A percentile compares a stretch with the other conserved stretches of the same genome.
phyloP scores from a whole-genome alignment of 2,888 invertebrate species.

The Pycnomerus fuliginosus region DNA sequence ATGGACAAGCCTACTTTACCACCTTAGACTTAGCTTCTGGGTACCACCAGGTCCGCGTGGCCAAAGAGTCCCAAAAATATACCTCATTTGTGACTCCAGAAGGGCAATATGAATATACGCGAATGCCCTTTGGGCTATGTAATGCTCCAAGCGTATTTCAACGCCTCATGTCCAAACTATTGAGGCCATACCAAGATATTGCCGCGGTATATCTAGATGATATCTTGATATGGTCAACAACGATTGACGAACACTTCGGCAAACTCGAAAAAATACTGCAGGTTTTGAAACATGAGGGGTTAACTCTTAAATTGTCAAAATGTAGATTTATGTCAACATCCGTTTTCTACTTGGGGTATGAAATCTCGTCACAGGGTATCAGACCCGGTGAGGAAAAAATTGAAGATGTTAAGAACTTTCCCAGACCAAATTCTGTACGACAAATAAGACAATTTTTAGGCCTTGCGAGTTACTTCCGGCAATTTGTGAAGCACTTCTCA shows the following conservation, averaged over 20 bases:
- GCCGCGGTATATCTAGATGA: constrained; percentile 18
- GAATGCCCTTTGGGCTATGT: constrained; percentile 18
- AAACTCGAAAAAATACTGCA: constrained; percentile 4
- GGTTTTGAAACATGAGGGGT: constrained; percentile 3
- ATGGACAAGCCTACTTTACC: constrained; percentile 1
- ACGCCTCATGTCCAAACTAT: constrained; percentile 4
- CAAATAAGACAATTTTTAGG: constrained; percentile 26
- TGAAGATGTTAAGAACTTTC: constrained; percentile 29
- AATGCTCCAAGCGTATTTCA: constrained; percentile 16
- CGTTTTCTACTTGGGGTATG: constrained; percentile 10
- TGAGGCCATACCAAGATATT: constrained; percentile 5
- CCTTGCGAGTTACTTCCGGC: constrained; percentile 27
- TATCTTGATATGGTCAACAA: constrained; percentile 13
- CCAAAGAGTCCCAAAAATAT: neutral
- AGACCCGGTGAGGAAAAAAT: constrained; percentile 19
- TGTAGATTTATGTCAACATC: constrained; percentile 3
- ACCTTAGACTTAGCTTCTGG: constrained; percentile 6
- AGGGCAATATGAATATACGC: constrained; percentile 19
- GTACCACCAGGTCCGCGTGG: constrained; percentile 3
- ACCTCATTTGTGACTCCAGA: too few species aligned
- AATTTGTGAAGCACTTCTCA: constrained; percentile 25
- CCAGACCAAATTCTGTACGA: constrained; percentile 25
- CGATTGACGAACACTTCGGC: too few species aligned
- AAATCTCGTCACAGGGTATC: constrained; percentile 8
- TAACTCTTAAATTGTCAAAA: constrained; percentile 2